Base-by-base conservation (phyloP, 2,888 invertebrate species). In the Drosophila macrospina region DNA sequence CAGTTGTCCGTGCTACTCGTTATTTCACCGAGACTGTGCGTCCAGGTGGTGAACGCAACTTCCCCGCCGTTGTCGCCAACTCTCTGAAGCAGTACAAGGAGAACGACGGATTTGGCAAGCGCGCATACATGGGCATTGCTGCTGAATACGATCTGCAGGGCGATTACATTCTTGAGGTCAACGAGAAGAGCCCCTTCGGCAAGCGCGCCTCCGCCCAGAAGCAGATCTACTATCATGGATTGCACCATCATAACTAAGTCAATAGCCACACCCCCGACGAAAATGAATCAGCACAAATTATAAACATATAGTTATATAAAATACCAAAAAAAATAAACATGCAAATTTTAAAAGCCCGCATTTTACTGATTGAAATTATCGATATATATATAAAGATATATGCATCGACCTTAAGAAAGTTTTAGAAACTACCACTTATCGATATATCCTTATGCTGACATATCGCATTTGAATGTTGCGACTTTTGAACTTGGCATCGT, bases 21-120 rank as follows among this genome's bases (percentile, higher is more conserved):
- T 92, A 88, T 78, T 92, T 82, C 34, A 91, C 92, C 61, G 92
- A 92, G 68, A 78, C 92, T 3, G 91, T 92, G n/a, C 74, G 84
- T 48, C 91, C 91, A 2, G 91, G 91, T 4, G 84, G 82, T 30
- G 91, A 90, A 61, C 88, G 85, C 41, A 91, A 90, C 70, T 92
- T 92, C 86, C 89, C 92, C 37, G 91, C 90, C 30, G 89, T 89
- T 1, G 77, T 83, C 11, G 91, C 92, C 74, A 89, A 81, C 24
- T 91, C 92, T 0, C 63, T 90, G 55, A 51, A 86, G 28, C 84
- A 90, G 59, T 90, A 90, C 77, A 89, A 91, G 60, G 75, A 85
- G 39, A 80, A 86, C 36, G 80, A 89, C 28, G 91, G 91, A 39
- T 69, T 80, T 57, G 90, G 89, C 44, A 75, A 78, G 72, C 90